Evolutionary conservation across 2,113 vertebrate species (phyloP), one percentile per base, ranked within the genome.

Genomic region (Agelaius phoeniceus): DNA sequence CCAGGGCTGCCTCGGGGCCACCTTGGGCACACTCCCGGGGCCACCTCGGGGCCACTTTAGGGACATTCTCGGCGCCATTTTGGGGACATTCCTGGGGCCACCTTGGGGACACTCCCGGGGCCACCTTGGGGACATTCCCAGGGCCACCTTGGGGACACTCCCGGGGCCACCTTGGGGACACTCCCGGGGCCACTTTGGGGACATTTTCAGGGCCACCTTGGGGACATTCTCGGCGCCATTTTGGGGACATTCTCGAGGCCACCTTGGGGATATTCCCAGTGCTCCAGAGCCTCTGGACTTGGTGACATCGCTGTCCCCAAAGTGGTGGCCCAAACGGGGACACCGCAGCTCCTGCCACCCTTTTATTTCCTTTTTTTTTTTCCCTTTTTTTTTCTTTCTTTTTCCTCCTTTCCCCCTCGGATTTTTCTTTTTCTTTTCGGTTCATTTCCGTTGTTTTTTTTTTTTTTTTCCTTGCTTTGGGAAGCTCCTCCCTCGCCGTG

Each of bases 401-500:
- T 24, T 9, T 15, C 14, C 9, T 5, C 6, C 10, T 23, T 59
- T 59, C 35, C 3, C 15, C 33, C 55, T 57, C 55, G 33, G n/a
- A 17, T 59, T 59, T 37, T 15, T n/a, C 63, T 14, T 33, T 9
- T 2, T 14, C 3, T 21, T 30, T 14, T 18, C 35, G 13, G 6
- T 52, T 52, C 51, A 7, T 52, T 52, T 30, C 27, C 51, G 27
- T 30, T 52, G 24, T 27, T 19, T 30, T 13, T 18, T 35, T 35
- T 35, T 35, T 35, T 35, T 35, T 9, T 41, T 3, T 5, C 48
- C 15, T 39, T 31, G 37, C 91, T 96, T 95, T 89, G 91, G 91
- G 94, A 91, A 97, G 89, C 89, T 94, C 95, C 92, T 93, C 81
- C 93, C 49, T 93, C 63, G 92, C 96, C 72, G 87, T 96, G 57